phyloP scores from a whole-genome alignment of 2,113 vertebrate genomes.

The Anguilla rostrata region DNA sequence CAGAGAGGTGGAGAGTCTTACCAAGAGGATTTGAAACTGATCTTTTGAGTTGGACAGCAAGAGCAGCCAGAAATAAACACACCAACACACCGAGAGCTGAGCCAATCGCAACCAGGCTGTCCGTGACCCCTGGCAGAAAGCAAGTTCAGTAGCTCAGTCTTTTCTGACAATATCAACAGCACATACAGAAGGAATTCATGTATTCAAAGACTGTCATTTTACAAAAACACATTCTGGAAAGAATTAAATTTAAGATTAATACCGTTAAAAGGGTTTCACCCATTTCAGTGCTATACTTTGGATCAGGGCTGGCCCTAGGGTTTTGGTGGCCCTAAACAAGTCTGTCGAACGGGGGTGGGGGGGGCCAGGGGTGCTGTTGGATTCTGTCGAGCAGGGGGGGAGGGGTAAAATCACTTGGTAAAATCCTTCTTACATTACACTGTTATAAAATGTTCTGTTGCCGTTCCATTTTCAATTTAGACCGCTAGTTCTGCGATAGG shows the following conservation, averaged over 20 bases:
- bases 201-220: neutral
- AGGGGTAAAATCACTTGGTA: too few relatives aligned
- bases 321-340: too few relatives aligned
- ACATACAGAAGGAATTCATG: too few relatives aligned
- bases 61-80: neutral
- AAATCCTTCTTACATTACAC: too few relatives aligned
- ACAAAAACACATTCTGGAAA: neutral
- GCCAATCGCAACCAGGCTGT: neutral
- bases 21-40: neutral
- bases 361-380: too few relatives aligned
- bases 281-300: neutral
- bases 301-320: too few relatives aligned
- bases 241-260: neutral
- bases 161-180: too few relatives aligned
- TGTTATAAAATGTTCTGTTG: too few relatives aligned
- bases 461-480: too few relatives aligned
- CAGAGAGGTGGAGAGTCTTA: neutral
- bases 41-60: neutral
- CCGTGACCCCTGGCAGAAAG: neutral
- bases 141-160: neutral
- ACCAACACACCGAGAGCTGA: neutral
- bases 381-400: too few relatives aligned
- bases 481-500: too few relatives aligned
- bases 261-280: neutral
- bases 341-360: too few relatives aligned